Base-by-base conservation (phyloP, 1,140 invertebrate species). In the Trialeurodes vaporariorum region DNA sequence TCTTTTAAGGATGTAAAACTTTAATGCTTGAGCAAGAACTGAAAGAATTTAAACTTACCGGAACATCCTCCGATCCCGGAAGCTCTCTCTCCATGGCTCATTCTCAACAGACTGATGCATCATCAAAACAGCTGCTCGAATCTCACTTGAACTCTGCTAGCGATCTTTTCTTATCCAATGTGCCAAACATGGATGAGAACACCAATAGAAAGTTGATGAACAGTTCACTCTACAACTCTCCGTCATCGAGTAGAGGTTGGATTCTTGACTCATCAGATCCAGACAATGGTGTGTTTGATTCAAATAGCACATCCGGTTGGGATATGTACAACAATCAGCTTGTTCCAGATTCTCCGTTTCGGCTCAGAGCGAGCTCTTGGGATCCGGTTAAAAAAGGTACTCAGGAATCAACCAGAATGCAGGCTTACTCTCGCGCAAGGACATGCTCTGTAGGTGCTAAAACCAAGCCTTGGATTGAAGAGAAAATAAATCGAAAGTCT, bases 1-100 rank as follows among this genome's bases (percentile, higher is more conserved):
- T 82, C 83, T 12, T 79, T 83, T 68, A 74, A 79, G 40, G 84
- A 86, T 71, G 74, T 85, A 0, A 83, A 81, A 71, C 25, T 78
- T 74, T 85, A 24, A 78, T 78, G 70, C 71, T 78, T 27, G 0
- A 26, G 64, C 49, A 69, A 71, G 62, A 67, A 64, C 23, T 63
- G 0, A 76, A 75, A 68, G 59, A 70, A 9, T 72, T 72, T 12
- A 73, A 66, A 69, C 70, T 69, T 5, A 71, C 68, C 22, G 68
- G 66, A 11, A 72, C 74, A 12, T 67, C 68, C 2, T 68, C 72
- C 13, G 71, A 66, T 62, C 69, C 71, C 9, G 67, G 34, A 17
- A 49, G 34, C 17, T 49, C 34, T 17, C 34, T 49, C 5, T 49
- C 34, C 34, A 49, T 49, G 70, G 25, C 73, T 72, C 63, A 59